phyloP scores from a whole-genome alignment of 2,113 vertebrate genomes.

The Danionella cerebrum region DNA sequence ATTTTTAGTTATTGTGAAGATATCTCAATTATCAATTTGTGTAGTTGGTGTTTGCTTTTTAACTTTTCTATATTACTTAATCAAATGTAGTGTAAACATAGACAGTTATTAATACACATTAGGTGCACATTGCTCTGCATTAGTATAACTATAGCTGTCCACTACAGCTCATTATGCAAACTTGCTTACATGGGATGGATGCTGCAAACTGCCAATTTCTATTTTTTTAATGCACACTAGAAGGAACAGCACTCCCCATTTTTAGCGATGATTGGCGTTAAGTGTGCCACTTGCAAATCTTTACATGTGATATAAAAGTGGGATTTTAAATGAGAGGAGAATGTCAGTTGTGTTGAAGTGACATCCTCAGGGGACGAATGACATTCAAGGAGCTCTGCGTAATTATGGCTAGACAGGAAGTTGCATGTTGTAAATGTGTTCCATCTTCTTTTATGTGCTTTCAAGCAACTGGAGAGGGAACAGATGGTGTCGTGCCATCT shows the following conservation, averaged over 20 bases:
- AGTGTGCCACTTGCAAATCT: neutral
- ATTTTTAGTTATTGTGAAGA: no score
- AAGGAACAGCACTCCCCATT: neutral
- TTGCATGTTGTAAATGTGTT: constrained; percentile 20
- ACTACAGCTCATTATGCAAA: neutral
- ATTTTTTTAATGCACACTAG: neutral
- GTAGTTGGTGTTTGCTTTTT: no score
- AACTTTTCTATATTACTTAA: no score
- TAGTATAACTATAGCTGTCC: neutral
- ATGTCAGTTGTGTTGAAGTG: constrained; percentile 13
- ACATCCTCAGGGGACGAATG: constrained; percentile 22
- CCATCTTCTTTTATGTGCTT: constrained; percentile 19
- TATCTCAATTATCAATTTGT: no score
- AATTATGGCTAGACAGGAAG: constrained; percentile 20
- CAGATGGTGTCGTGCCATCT: constrained; percentile 9
- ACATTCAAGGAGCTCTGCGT: constrained; percentile 17
- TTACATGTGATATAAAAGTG: constrained; percentile 10
- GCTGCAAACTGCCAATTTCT: neutral
- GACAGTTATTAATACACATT: no score
- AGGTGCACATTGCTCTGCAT: neutral
- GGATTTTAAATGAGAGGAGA: constrained; percentile 22
- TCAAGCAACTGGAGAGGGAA: constrained; percentile 14
- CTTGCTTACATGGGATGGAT: neutral
- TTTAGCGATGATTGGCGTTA: neutral
- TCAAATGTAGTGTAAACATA: no score